Conservation (phyloP, 2,888 invertebrate species). For the Drosophila rellima region DNA sequence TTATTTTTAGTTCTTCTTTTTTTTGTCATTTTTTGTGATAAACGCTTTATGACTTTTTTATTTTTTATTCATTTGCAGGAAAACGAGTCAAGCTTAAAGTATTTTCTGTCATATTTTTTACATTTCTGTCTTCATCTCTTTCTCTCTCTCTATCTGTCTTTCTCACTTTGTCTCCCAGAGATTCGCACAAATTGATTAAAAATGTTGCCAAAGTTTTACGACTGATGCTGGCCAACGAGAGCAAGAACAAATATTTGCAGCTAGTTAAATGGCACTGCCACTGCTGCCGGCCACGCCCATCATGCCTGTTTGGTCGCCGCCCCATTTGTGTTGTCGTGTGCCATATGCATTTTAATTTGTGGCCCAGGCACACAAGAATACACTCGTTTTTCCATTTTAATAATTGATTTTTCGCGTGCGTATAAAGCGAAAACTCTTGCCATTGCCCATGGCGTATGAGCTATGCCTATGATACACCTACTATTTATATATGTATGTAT, state of each 20-base stretch:
- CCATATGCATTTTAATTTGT: conserved; percentile 65
- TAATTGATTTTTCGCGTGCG: conserved; percentile 79
- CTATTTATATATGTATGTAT: background rate
- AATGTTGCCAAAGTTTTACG: conserved; percentile 58
- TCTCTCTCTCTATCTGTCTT: background rate
- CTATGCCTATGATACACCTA: conserved; percentile 39
- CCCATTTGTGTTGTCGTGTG: conserved; percentile 58
- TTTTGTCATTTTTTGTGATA: conserved; percentile 9
- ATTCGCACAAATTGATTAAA: conserved; percentile 69
- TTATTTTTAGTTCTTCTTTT: conserved; percentile 20
- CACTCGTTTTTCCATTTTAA: conserved; percentile 68
- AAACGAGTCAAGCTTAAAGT: conserved; percentile 53
- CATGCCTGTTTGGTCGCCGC: conserved; percentile 11
- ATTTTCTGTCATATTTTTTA: conserved; percentile 54
- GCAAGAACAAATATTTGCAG: conserved; percentile 51
- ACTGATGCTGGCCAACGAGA: conserved; percentile 42
- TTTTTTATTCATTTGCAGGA: background rate
- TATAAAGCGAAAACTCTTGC: conserved; percentile 47
- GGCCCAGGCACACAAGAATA: conserved; percentile 28
- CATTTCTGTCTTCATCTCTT: conserved; percentile 17
- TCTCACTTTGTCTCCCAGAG: conserved; percentile 1
- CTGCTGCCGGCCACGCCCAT: conserved; percentile 33
- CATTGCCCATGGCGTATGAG: conserved; percentile 59
- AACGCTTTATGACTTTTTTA: conserved; percentile 48
- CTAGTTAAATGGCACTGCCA: conserved; percentile 48